phyloP scores from a whole-genome alignment of 1,140 invertebrate species.

The Drosophila suzukii region DNA sequence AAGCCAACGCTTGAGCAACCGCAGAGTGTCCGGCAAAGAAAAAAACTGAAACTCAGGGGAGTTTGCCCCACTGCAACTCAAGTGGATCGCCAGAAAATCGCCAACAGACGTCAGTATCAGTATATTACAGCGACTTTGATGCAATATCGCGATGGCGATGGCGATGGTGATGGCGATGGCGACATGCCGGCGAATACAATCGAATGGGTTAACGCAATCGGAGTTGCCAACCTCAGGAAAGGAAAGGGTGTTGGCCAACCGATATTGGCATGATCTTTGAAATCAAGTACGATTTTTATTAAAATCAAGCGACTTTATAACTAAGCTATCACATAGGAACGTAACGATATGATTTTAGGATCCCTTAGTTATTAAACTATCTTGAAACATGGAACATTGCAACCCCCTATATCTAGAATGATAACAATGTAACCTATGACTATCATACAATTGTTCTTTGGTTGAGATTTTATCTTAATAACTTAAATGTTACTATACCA shows the following conservation, averaged over 20 bases:
- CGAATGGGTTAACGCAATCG: conserved; percentile 58
- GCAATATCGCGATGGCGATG: conserved; percentile 12
- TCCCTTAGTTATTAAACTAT: too few relatives aligned
- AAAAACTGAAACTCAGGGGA: conserved; percentile 33
- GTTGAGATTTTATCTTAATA: too few relatives aligned
- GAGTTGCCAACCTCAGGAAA: conserved; percentile 47
- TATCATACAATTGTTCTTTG: too few relatives aligned
- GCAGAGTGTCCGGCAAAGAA: conserved; percentile 11
- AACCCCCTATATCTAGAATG: too few relatives aligned
- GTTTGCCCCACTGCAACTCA: conserved; percentile 53
- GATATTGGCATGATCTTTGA: conserved; percentile 39
- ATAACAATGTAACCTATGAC: too few relatives aligned
- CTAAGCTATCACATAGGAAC: neutral
- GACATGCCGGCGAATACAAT: conserved; percentile 29
- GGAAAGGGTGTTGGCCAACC: conserved; percentile 52
- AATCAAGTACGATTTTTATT: conserved; percentile 7
- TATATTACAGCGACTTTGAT: conserved; percentile 13
- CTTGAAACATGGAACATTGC: too few relatives aligned
- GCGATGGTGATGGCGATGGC: conserved; percentile 17
- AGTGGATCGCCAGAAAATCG: conserved; percentile 54
- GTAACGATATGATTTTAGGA: too few relatives aligned
- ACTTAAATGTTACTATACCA: too few relatives aligned
- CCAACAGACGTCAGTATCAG: conserved; percentile 33
- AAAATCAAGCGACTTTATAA: neutral
- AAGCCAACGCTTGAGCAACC: conserved; percentile 52